Base-by-base conservation (phyloP, 2,113 vertebrate species). In the Jacana jacana region DNA sequence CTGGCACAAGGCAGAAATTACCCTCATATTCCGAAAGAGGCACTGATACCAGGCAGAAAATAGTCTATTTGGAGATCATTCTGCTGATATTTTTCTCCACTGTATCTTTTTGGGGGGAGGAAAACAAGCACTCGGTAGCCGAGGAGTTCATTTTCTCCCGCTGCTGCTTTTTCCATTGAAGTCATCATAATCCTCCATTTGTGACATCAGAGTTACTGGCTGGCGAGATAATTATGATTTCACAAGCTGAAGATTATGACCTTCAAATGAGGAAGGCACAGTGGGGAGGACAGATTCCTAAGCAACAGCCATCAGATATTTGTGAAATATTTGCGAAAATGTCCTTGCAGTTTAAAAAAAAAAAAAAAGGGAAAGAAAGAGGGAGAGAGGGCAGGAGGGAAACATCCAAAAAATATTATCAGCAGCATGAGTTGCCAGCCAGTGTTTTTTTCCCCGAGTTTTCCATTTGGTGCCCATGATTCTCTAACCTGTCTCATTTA, bases 401-500 rank as follows among this genome's bases (percentile, higher is more conserved):
- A 95, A 93, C 91, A 97, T 96, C 93, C 96, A 96, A 93, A 94
- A 97, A 96, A 97, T 97, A 93, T 95, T 91, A 95, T 76, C 95
- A 93, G 78, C 91, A 92, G 91, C 88, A 88, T 70, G 88, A 97
- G 92, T 82, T 97, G 93, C 91, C 95, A 96, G 86, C 94, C 89
- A 95, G 78, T 5, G 4, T 90, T 92, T 95, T 42, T 91, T 73
- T 25, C 52, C 66, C 85, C 0, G 46, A 86, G 44, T 97, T 94
- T 96, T 95, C 88, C 88, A 96, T 96, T 91, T 95, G 90, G 87
- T 93, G 71, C 93, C 95, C 87, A 25, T 93, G 92, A 85, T 92
- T 97, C 92, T 90, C 88, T 97, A 96, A 97, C 95, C 95, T 96
- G 93, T 91, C 88, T 96, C 95, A 91, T 90, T 95, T 97, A 96